Percentiles rank a stretch among this genome's conserved stretches.
Conservation (phyloP, 2,888 invertebrate genomes). For the Halictus quadricinctus region DNA sequence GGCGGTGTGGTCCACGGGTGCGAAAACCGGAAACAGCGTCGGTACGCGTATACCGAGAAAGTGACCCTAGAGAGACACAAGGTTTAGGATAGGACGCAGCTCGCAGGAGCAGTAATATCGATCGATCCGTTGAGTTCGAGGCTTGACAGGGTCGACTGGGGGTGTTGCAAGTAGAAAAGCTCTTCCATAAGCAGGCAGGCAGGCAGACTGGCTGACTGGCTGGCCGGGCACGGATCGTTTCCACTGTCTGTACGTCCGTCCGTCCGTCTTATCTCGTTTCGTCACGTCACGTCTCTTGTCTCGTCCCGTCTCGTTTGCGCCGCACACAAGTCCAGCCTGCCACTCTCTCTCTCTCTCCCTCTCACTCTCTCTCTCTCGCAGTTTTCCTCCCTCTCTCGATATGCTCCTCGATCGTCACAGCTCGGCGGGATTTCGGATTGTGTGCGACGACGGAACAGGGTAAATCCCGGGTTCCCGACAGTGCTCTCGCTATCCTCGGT, state of each 20-base stretch:
- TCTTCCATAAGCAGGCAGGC: conserved; percentile 67
- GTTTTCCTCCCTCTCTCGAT: neutral
- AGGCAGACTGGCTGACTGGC: conserved; percentile 62
- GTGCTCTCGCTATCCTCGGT: neutral
- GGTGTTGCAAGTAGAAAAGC: conserved; percentile 64
- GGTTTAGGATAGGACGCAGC: conserved; percentile 65
- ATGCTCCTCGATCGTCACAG: neutral
- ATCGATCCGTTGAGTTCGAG: conserved; percentile 75
- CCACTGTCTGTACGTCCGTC: conserved; percentile 61
- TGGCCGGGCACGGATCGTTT: conserved; percentile 71
- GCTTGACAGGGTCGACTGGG: conserved; percentile 66
- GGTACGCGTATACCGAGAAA: conserved; percentile 34
- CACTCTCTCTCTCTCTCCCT: neutral
- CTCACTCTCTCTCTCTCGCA: no score
- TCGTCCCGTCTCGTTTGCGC: neutral
- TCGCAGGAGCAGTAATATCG: conserved; percentile 82
- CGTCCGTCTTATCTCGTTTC: conserved; percentile 25
- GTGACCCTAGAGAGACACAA: conserved; percentile 30
- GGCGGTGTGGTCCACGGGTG: neutral
- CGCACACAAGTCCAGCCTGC: neutral
- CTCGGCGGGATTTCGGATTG: neutral
- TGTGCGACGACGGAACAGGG: neutral
- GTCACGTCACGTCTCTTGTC: neutral
- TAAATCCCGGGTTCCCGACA: neutral
- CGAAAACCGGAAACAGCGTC: neutral